phyloP scores from a whole-genome alignment of 2,113 vertebrate species.

The Artemisiospiza belli region DNA sequence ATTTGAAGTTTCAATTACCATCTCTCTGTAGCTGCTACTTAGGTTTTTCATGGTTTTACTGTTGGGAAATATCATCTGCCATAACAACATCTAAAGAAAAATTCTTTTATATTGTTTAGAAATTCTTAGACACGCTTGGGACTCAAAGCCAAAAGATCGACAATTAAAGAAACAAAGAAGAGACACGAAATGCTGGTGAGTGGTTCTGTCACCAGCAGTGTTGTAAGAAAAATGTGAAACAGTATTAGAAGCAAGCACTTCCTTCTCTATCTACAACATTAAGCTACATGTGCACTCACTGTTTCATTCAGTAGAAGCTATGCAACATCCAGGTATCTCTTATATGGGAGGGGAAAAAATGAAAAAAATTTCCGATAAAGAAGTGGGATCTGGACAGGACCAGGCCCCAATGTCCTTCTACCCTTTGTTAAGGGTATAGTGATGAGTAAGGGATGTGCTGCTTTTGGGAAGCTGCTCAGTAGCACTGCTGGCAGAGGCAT shows the following conservation, averaged over 20 bases:
- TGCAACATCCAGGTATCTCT: neutral
- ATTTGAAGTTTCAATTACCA: neutral
- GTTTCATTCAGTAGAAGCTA: neutral
- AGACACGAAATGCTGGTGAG: neutral
- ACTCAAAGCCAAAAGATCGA: neutral
- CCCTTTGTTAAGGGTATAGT: neutral
- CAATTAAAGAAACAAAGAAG: neutral
- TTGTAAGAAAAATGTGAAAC: neutral
- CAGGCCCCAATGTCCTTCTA: neutral
- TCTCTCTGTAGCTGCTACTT: neutral
- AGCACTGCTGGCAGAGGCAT: neutral
- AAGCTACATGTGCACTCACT: neutral
- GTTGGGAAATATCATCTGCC: neutral
- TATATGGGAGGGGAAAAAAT: neutral
- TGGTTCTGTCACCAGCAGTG: neutral
- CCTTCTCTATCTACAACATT: neutral
- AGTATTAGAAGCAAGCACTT: neutral
- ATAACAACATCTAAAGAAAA: neutral
- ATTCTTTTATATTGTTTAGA: neutral
- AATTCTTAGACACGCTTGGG: neutral
- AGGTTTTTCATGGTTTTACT: neutral
- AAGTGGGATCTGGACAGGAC: neutral
- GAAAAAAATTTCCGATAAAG: neutral
- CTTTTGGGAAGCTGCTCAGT: neutral
- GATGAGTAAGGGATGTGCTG: neutral